These are phyloP conservation scores for Pygocentrus nattereri DNA, from an alignment of 2,797 vertebrate genomes.

Conservation along the genomic window DNA sequence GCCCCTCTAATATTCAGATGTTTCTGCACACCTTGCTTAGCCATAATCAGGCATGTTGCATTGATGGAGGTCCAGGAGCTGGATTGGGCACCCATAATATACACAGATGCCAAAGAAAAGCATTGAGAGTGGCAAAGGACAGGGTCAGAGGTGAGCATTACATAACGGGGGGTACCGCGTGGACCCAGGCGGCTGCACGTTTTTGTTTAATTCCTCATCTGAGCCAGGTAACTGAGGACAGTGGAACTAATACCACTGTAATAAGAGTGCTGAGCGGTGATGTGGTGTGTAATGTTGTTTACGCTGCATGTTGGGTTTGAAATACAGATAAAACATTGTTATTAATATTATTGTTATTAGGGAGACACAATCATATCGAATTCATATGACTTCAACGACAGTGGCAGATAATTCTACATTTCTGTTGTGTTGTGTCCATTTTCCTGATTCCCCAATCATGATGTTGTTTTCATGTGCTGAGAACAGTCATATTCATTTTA, in stretches of 20 bases:
- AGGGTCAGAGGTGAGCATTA: not conserved
- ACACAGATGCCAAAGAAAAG: not conserved
- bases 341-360: too few relatives aligned
- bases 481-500: too few relatives aligned
- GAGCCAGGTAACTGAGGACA: not conserved
- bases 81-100: slow-evolving; percentile 10
- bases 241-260: not conserved
- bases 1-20: not conserved
- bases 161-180: not conserved
- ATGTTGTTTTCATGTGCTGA: too few relatives aligned
- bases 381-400: too few relatives aligned
- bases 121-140: not conserved
- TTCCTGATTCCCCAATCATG: too few relatives aligned
- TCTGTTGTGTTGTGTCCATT: too few relatives aligned
- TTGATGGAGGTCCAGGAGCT: slow-evolving; percentile 5
- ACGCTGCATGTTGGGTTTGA: not conserved
- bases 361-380: too few relatives aligned
- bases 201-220: not conserved
- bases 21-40: not conserved
- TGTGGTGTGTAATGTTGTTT: not conserved
- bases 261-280: not conserved
- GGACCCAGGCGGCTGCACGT: not conserved
- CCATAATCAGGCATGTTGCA: slow-evolving; percentile 12
- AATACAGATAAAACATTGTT: not conserved
- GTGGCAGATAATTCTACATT: too few relatives aligned